Evolutionary conservation across 1,140 invertebrate species (phyloP).

Genomic region (Ericerus pela): DNA sequence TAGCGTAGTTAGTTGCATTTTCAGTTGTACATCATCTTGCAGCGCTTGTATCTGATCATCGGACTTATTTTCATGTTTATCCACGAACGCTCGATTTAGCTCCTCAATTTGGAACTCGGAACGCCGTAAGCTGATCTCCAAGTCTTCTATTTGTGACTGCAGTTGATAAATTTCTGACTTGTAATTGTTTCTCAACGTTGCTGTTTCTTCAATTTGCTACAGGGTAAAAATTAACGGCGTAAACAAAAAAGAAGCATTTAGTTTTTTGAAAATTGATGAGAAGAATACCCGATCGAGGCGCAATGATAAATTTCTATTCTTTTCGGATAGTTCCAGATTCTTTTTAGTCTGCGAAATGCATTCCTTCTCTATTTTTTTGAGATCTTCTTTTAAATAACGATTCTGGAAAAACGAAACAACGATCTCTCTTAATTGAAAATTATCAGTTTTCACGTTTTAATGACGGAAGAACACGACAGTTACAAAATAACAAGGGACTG

Average conservation of each 20-base stretch:
- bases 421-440: too few species aligned
- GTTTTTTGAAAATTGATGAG: not conserved
- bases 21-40: not conserved
- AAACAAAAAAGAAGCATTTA: not conserved
- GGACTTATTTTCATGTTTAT: not conserved
- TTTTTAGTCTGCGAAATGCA: not conserved
- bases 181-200: not conserved
- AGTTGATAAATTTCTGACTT: slow-evolving; percentile 4
- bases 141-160: not conserved
- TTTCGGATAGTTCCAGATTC: not conserved
- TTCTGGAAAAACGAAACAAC: not conserved
- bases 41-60: not conserved
- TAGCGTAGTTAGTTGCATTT: not conserved
- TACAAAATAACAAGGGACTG: too few species aligned
- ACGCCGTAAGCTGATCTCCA: not conserved
- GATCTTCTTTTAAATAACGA: not conserved
- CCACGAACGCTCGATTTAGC: not conserved
- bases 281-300: not conserved
- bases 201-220: not conserved
- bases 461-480: too few species aligned
- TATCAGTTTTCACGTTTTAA: too few species aligned
- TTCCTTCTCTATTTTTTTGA: slow-evolving; percentile 5
- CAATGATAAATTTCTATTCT: not conserved
- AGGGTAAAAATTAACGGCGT: not conserved
- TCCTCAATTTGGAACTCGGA: slow-evolving; percentile 1